These are phyloP conservation scores for Hoplodrina blanda DNA, from an alignment of 2,888 invertebrate species.

Conservation along the genomic window DNA sequence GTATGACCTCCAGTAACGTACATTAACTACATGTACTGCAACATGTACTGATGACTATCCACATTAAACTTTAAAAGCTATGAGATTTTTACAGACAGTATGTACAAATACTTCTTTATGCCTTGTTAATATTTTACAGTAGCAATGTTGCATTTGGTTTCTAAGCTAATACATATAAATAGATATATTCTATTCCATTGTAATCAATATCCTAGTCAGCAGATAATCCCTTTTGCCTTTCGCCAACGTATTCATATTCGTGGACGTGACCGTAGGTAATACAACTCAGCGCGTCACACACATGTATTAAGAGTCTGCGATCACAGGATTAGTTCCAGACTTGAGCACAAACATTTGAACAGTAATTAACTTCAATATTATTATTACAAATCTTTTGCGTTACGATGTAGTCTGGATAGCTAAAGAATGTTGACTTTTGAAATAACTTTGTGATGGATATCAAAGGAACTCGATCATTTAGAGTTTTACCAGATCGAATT, in stretches of 20 bases:
- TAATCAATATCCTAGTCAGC: not conserved
- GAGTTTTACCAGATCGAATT: not conserved
- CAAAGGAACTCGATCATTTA: slow-evolving; percentile 22
- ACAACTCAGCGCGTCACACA: not conserved
- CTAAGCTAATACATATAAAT: too few species aligned
- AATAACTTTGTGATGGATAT: slow-evolving; percentile 10
- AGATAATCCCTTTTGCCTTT: not conserved
- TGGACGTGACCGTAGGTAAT: not conserved
- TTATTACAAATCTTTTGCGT: slow-evolving; percentile 13
- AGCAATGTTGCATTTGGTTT: too few species aligned
- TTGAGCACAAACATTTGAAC: slow-evolving; percentile 24
- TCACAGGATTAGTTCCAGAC: slow-evolving; percentile 20
- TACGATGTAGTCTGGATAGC: not conserved
- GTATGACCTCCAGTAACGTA: not conserved
- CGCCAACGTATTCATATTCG: not conserved
- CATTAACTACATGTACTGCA: too few species aligned
- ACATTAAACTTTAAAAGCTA: too few species aligned
- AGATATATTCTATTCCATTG: too few species aligned
- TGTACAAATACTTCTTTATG: too few species aligned
- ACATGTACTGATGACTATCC: too few species aligned
- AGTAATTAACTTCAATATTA: slow-evolving; percentile 20
- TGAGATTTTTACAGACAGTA: too few species aligned
- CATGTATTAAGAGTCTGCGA: not conserved
- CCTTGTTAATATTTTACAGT: too few species aligned
- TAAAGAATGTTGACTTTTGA: slow-evolving; percentile 10